Evolutionary conservation across 2,113 vertebrate species (phyloP).

Genomic region (Equus przewalskii): DNA sequence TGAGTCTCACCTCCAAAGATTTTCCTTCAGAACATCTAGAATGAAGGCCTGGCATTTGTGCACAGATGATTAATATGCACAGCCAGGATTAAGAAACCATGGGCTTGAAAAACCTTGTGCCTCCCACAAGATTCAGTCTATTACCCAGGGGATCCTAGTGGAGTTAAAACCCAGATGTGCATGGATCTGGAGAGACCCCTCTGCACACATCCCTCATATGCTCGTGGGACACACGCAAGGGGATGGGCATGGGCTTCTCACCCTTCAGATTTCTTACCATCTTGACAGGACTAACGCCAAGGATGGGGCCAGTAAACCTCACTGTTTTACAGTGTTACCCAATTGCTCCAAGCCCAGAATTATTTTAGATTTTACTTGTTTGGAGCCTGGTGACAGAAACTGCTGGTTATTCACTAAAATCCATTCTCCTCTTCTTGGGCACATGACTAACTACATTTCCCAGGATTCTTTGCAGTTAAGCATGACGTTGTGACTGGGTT

Average conservation of each 20-base stretch:
- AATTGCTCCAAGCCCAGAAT: not conserved
- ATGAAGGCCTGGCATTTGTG: not conserved
- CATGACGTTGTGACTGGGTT: not conserved
- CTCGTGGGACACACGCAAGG: not conserved
- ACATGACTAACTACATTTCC: not conserved
- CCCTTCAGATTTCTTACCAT: not conserved
- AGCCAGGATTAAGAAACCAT: not conserved
- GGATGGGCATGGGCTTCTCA: not conserved
- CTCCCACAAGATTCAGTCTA: not conserved
- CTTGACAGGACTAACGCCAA: not conserved
- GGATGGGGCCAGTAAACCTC: not conserved
- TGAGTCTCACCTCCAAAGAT: not conserved
- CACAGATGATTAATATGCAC: not conserved
- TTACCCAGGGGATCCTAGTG: not conserved
- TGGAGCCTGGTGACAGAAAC: not conserved
- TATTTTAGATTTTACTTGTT: not conserved
- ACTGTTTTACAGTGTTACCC: not conserved
- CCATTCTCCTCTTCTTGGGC: not conserved
- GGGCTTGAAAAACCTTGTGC: not conserved
- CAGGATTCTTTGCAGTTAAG: not conserved
- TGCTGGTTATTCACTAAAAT: not conserved
- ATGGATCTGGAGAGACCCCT: not conserved
- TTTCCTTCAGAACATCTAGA: constrained; percentile 2
- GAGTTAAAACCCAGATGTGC: not conserved
- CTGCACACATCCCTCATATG: not conserved